Conservation (phyloP, 2,888 invertebrate species). For the Phortica okadai region DNA sequence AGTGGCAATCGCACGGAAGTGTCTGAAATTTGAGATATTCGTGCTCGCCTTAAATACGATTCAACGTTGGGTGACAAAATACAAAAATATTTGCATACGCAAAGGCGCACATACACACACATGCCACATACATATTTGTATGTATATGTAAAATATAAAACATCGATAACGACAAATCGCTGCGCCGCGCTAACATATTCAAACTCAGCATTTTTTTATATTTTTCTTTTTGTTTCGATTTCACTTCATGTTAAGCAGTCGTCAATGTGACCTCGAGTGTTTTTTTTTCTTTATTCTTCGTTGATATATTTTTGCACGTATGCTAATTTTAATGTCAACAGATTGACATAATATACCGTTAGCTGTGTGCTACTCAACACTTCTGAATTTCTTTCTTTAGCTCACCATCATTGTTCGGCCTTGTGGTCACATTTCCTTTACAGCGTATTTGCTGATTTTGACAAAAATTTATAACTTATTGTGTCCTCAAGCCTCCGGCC, state of each 20-base stretch:
- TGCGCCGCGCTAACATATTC: not conserved
- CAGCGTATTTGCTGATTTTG: no score
- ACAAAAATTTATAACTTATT: no score
- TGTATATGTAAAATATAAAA: conserved; percentile 10
- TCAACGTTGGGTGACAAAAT: not conserved
- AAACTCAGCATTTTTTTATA: not conserved
- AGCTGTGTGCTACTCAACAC: not conserved
- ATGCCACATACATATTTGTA: not conserved
- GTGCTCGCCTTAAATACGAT: not conserved
- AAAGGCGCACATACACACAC: not conserved
- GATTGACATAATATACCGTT: conserved; percentile 53
- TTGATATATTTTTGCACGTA: conserved; percentile 39
- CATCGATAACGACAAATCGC: conserved; percentile 20
- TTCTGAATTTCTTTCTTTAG: no score
- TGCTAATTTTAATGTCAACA: conserved; percentile 63
- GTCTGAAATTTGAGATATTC: not conserved
- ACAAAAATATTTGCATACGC: conserved; percentile 1
- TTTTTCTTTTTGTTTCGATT: not conserved
- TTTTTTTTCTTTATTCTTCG: not conserved
- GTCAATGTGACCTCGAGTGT: conserved; percentile 50
- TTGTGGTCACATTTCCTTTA: no score
- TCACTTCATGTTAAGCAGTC: not conserved
- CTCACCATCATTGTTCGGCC: no score
- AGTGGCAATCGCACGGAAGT: not conserved
- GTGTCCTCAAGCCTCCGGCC: no score